Evolutionary conservation across 2,113 vertebrate genomes (phyloP).

Genomic region (Sminthopsis crassicaudata): DNA sequence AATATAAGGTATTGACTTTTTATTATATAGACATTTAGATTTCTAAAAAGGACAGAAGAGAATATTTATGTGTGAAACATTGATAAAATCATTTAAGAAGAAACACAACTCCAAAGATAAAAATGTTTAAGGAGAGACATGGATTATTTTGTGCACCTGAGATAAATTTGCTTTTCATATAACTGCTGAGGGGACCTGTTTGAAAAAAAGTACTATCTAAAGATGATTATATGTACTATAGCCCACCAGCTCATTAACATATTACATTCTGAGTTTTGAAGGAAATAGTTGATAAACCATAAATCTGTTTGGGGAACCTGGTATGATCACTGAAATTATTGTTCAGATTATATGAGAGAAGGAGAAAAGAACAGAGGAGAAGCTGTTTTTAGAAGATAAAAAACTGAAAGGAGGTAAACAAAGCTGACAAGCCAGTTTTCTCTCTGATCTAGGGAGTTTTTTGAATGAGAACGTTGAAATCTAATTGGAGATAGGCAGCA

Average conservation of each 20-base stretch:
- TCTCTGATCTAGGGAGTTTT: not conserved
- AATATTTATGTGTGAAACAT: not conserved
- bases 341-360: not conserved
- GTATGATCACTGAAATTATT: not conserved
- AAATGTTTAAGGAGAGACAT: not conserved
- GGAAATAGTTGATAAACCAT: not conserved
- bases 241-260: not conserved
- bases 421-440: not conserved
- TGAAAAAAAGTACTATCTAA: not conserved
- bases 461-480: not conserved
- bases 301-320: not conserved
- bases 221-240: not conserved
- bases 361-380: not conserved
- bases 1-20: not conserved
- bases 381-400: not conserved
- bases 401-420: not conserved
- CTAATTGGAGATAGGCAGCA: not conserved
- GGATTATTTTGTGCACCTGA: not conserved
- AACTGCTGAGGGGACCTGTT: not conserved
- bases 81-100: not conserved
- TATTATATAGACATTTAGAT: not conserved
- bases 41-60: not conserved
- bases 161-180: not conserved
- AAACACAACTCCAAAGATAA: not conserved
- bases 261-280: not conserved